Conservation (phyloP, 2,113 vertebrate species). For the Bubo blakistoni region DNA sequence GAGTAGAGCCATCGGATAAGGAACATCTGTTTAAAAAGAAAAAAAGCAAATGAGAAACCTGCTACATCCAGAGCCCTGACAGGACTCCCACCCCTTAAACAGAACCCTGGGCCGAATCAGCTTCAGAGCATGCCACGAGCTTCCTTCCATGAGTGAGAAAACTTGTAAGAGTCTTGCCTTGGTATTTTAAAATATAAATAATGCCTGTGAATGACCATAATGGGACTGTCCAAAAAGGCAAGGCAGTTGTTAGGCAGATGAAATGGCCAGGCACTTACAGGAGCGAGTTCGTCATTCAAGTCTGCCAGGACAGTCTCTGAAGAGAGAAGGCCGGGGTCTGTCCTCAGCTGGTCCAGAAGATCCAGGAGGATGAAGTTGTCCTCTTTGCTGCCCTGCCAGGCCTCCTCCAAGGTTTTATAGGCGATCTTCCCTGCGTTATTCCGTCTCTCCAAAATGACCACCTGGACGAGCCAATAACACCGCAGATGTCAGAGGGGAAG, state of each 20-base stretch:
- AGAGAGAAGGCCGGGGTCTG: conserved; percentile 84
- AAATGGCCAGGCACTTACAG: conserved; percentile 68
- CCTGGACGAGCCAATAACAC: conserved; percentile 64
- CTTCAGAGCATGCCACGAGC: accelerated
- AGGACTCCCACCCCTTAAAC: neutral
- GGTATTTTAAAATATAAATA: neutral
- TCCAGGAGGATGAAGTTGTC: conserved; percentile 85
- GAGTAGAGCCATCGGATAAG: conserved; percentile 90
- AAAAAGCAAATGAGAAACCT: neutral
- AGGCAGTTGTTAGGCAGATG: accelerated
- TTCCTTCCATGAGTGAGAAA: neutral
- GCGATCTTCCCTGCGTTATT: conserved; percentile 81
- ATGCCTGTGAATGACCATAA: neutral
- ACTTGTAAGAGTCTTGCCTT: neutral
- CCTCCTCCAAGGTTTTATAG: conserved; percentile 79
- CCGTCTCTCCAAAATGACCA: conserved; percentile 89
- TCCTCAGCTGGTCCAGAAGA: conserved; percentile 84
- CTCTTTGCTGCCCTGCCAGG: conserved; percentile 88
- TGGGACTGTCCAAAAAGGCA: neutral
- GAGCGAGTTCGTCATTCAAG: conserved; percentile 90
- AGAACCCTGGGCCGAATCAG: neutral
- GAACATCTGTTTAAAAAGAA: conserved; percentile 77
- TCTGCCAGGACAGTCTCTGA: conserved; percentile 83
- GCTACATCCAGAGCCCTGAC: neutral
- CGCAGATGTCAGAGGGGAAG: neutral